A percentile compares a stretch with the other conserved stretches of the same genome.
Evolutionary conservation across 1,140 invertebrate species (phyloP).

Genomic region (Chrysoperla carnea): DNA sequence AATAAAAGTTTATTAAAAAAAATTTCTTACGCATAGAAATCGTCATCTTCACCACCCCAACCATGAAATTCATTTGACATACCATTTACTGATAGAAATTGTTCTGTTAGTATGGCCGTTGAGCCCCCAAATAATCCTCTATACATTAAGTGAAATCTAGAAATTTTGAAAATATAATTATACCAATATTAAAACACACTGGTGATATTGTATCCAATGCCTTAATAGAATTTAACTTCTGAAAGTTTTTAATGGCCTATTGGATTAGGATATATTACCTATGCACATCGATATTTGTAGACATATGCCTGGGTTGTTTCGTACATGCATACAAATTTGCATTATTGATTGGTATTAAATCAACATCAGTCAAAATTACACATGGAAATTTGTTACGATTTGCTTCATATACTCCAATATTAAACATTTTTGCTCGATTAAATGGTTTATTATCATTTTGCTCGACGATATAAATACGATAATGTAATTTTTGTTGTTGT

Average conservation of each 20-base stretch:
- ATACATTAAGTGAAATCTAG: slow-evolving; percentile 60
- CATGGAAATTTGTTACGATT: slow-evolving; percentile 59
- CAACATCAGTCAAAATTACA: slow-evolving; percentile 89
- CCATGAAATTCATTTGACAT: slow-evolving; percentile 84
- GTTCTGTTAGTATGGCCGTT: slow-evolving; percentile 47
- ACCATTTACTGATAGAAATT: slow-evolving; percentile 70
- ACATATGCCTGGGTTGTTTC: slow-evolving; percentile 75
- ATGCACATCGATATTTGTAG: slow-evolving; percentile 77
- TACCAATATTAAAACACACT: no score
- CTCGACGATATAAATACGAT: slow-evolving; percentile 78
- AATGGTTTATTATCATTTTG: slow-evolving; percentile 64
- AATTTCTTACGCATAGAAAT: slow-evolving; percentile 44
- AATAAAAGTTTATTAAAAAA: slow-evolving; percentile 22
- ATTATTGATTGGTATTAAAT: slow-evolving; percentile 76
- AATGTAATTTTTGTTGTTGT: slow-evolving; percentile 63
- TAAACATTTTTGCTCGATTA: slow-evolving; percentile 86
- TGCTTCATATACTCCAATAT: slow-evolving; percentile 74
- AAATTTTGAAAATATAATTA: slow-evolving; percentile 6
- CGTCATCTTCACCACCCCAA: slow-evolving; percentile 83
- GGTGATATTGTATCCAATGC: no score
- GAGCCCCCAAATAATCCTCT: slow-evolving; percentile 55
- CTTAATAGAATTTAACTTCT: no score
- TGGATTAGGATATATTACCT: slow-evolving; percentile 24
- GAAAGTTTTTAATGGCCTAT: no score
- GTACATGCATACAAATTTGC: slow-evolving; percentile 87